A percentile compares a stretch with the other conserved stretches of the same genome.
Evolutionary conservation across 2,113 vertebrate genomes (phyloP).

Genomic region (Phylloscopus whistleri): DNA sequence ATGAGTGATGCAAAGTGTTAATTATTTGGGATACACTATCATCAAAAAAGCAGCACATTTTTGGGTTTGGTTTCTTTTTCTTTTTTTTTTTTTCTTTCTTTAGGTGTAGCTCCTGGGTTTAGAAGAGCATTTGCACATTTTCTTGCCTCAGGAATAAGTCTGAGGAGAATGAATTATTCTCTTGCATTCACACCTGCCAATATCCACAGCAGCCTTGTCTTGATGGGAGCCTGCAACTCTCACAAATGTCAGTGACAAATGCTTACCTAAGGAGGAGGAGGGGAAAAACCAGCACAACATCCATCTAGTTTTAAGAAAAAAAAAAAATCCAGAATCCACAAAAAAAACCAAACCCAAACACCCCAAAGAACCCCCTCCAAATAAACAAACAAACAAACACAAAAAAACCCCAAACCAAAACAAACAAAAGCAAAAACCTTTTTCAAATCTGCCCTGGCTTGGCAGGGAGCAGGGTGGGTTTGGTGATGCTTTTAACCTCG

Average conservation of each 20-base stretch:
- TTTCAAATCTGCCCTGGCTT: neutral
- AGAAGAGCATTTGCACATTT: neutral
- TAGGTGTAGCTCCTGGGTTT: neutral
- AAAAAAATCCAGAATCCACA: neutral
- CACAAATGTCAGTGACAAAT: neutral
- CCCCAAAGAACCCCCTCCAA: no score
- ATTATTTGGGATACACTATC: neutral
- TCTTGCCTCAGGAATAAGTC: neutral
- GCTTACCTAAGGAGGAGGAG: neutral
- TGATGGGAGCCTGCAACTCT: neutral
- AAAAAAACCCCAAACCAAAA: no score
- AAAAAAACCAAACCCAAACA: no score
- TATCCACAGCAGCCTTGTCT: neutral
- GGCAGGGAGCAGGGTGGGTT: neutral
- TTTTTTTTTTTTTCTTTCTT: neutral
- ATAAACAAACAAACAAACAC: no score
- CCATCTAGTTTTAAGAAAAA: neutral
- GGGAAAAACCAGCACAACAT: neutral
- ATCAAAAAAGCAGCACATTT: neutral
- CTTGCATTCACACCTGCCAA: neutral
- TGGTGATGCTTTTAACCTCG: slow-evolving; percentile 32
- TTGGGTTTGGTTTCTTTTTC: neutral
- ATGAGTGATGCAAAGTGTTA: neutral
- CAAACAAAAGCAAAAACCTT: neutral
- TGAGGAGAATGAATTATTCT: neutral